Base-by-base conservation (phyloP, 2,888 invertebrate genomes). In the Malthinus seriepunctatus region DNA sequence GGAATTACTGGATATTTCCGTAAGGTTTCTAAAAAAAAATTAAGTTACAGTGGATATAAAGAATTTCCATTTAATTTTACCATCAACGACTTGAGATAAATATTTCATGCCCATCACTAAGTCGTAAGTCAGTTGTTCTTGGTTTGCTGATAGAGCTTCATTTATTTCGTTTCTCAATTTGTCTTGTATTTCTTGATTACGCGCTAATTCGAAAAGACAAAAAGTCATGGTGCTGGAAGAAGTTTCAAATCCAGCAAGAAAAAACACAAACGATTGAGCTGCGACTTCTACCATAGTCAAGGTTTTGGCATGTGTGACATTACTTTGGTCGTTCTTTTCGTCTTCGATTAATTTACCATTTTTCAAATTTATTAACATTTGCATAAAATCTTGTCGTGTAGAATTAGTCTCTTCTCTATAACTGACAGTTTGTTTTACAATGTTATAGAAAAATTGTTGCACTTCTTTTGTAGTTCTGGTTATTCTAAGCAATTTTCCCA, bases 171-270 rank as follows among this genome's bases (percentile, higher is more conserved):
- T 56, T 8, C 80, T 67, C 1, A 78, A 62, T 44, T 73, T 79
- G 1, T 76, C 69, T 61, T 84, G 84, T 1, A 80, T 63, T 0
- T 77, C 69, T 1, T 73, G 77, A 65, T 83, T 78, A 8, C 74
- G 71, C 2, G 83, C 80, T 37, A 85, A 67, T 64, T 82, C 81
- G 61, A 78, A 83, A 10, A 83, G 67, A 1, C 76, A 76, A 58
- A 78, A 83, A 45, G 78, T 77, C 68, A 82, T 73, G 51, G 70
- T 69, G 12, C 71, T 69, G 3, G 77, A 76, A 8, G 76, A 77
- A 2, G 77, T 76, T 63, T 77, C 77, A 51, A 74, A 77, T 1
- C 76, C 76, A 9, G 75, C 77, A 11, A 62, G 51, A 12, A 73
- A 68, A 51, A 73, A 71, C 6, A 71, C 51, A 38, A 64, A 68